Conservation (phyloP, 2,888 invertebrate species). For the Ypsolopha sequella region DNA sequence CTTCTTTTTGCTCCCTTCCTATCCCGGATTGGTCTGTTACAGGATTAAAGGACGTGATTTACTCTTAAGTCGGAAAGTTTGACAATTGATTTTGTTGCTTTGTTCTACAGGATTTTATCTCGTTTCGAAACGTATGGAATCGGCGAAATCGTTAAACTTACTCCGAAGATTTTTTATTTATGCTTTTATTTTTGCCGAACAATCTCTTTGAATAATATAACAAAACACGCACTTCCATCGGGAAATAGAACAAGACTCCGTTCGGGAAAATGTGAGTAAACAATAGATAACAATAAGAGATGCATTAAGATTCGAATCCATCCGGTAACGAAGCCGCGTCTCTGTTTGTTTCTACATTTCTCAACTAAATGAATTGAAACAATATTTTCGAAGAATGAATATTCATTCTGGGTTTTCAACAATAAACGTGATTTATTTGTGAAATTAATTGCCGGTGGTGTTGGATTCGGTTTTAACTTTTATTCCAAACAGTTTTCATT, state of each 20-base stretch:
- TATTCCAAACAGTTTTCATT: background rate
- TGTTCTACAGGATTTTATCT: background rate
- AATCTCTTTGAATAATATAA: no score
- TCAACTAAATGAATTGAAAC: conserved; percentile 7
- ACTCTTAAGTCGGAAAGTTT: background rate
- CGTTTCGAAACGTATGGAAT: no score
- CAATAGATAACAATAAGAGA: conserved; percentile 11
- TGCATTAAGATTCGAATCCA: conserved; percentile 1
- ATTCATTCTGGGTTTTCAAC: conserved; percentile 14
- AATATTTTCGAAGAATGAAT: conserved; percentile 12
- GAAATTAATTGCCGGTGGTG: conserved; percentile 9
- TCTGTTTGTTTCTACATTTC: conserved; percentile 9
- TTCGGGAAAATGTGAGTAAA: conserved; percentile 5
- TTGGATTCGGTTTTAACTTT: background rate
- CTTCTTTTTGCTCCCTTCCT: background rate
- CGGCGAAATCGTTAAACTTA: no score
- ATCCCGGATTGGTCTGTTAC: background rate
- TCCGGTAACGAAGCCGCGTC: background rate
- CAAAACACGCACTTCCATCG: no score
- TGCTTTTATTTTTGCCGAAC: no score
- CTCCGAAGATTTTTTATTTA: no score
- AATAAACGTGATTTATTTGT: conserved; percentile 28
- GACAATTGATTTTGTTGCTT: background rate
- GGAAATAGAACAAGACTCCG: no score
- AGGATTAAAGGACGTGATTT: background rate